These are phyloP conservation scores for Dendrocincla fuliginosa DNA, from an alignment of 2,797 vertebrate species.

Conservation along the genomic window DNA sequence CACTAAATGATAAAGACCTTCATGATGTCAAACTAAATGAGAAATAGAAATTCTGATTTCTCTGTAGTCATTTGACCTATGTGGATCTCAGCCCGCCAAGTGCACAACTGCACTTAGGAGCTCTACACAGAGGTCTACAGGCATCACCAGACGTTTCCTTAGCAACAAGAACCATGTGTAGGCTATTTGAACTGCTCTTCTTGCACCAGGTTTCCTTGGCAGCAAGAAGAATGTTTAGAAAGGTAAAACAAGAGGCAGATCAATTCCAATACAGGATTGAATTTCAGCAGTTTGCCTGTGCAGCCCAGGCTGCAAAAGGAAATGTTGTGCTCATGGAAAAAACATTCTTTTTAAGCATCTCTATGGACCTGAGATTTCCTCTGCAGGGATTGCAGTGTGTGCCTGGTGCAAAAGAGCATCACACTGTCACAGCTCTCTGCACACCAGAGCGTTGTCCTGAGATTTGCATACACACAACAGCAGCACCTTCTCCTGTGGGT, in stretches of 20 bases:
- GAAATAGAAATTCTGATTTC: not conserved
- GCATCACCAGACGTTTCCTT: slow-evolving; percentile 62
- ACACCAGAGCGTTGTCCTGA: accelerated
- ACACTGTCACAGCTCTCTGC: accelerated
- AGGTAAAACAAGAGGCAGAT: slow-evolving; percentile 6
- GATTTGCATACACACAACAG: not conserved
- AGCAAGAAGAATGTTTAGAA: slow-evolving; percentile 58
- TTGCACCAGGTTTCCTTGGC: slow-evolving; percentile 69
- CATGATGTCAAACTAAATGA: not conserved
- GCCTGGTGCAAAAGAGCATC: not conserved
- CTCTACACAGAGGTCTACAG: slow-evolving; percentile 32
- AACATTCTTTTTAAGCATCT: not conserved
- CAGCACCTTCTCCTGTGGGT: not conserved
- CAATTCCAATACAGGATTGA: not conserved
- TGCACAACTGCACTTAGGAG: slow-evolving; percentile 19
- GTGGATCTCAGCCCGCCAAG: not conserved
- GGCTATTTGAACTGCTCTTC: slow-evolving; percentile 43
- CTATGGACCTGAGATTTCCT: not conserved
- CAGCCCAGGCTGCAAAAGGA: not conserved
- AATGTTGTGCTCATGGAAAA: not conserved
- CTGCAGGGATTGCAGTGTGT: not conserved
- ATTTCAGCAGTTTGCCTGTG: not conserved
- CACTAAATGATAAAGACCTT: not conserved
- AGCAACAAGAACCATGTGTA: slow-evolving; percentile 67
- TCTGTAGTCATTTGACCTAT: not conserved